Conservation (phyloP, 2,888 invertebrate genomes). For the Drosophila niveifrons region DNA sequence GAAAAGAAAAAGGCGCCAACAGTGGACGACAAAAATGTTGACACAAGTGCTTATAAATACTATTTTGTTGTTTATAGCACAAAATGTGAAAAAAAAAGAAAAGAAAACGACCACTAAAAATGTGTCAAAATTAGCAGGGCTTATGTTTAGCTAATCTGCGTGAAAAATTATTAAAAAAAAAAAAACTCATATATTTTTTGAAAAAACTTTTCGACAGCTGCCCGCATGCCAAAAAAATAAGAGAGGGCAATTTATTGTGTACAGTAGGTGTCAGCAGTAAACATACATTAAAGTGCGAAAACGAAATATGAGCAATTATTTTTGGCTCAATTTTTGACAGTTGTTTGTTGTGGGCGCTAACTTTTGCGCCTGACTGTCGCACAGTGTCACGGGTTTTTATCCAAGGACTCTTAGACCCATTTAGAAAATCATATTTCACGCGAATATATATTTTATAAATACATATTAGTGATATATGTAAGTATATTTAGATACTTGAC, state of each 20-base stretch:
- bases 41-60: constrained; percentile 38
- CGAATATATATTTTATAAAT: neutral
- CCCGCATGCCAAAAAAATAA: constrained; percentile 3
- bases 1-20: constrained; percentile 53
- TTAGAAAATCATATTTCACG: constrained; percentile 7
- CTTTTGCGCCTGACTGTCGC: constrained; percentile 18
- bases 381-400: constrained; percentile 20
- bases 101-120: constrained; percentile 6
- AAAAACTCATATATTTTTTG: neutral
- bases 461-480: constrained; percentile 1
- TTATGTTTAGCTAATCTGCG: constrained; percentile 19
- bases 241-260: neutral
- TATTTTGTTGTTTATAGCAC: neutral
- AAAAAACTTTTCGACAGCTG: constrained; percentile 7
- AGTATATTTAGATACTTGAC: neutral
- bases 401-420: constrained; percentile 33
- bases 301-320: neutral
- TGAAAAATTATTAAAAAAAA: neutral
- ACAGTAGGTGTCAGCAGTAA: constrained; percentile 13
- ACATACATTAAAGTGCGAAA: neutral
- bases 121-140: constrained; percentile 25
- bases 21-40: constrained; percentile 34
- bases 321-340: neutral
- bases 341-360: neutral
- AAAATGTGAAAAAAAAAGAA: too few species aligned